phyloP scores from a whole-genome alignment of 92 coral and sea anemone species.

The Diadumene lineata region DNA sequence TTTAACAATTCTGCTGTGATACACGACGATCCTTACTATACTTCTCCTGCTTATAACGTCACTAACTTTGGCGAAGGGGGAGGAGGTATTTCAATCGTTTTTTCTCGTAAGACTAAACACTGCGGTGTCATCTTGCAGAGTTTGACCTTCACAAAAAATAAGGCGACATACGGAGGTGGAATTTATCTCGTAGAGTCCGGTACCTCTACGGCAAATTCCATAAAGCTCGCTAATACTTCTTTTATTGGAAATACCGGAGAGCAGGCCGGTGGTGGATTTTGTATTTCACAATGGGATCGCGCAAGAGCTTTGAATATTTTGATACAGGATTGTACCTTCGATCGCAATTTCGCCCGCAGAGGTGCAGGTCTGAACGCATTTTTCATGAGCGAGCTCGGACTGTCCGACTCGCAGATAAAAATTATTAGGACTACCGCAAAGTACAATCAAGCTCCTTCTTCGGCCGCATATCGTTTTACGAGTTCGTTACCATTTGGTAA shows the following conservation, averaged over 20 bases:
- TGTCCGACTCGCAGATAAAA: slow-evolving; percentile 38
- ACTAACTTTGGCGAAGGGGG: slow-evolving; percentile 52
- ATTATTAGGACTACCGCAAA: slow-evolving; percentile 40
- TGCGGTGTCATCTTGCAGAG: slow-evolving; percentile 46
- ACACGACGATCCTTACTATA: slow-evolving; percentile 49
- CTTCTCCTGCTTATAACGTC: slow-evolving; percentile 35
- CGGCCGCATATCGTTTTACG: slow-evolving; percentile 70
- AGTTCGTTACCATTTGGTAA: slow-evolving; percentile 73
- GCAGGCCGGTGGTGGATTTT: slow-evolving; percentile 84
- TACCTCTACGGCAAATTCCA: slow-evolving; percentile 35
- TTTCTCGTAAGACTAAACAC: slow-evolving; percentile 17
- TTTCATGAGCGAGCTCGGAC: slow-evolving; percentile 37
- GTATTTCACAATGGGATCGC: slow-evolving; percentile 56
- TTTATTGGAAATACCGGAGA: slow-evolving; percentile 59
- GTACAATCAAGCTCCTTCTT: slow-evolving; percentile 57
- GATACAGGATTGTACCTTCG: slow-evolving; percentile 47
- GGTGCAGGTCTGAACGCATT: slow-evolving; percentile 74
- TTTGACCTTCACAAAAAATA: slow-evolving; percentile 47
- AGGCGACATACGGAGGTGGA: slow-evolving; percentile 89
- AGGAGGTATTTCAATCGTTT: slow-evolving; percentile 66
- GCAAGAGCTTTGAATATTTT: slow-evolving; percentile 30
- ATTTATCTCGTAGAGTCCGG: slow-evolving; percentile 49
- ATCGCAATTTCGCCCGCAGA: slow-evolving; percentile 68
- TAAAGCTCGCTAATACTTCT: slow-evolving; percentile 28
- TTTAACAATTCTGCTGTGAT: slow-evolving; percentile 66